Evolutionary conservation across 1,140 invertebrate genomes (phyloP), one percentile per base, ranked within the genome.

Genomic region (Megathymus violae): DNA sequence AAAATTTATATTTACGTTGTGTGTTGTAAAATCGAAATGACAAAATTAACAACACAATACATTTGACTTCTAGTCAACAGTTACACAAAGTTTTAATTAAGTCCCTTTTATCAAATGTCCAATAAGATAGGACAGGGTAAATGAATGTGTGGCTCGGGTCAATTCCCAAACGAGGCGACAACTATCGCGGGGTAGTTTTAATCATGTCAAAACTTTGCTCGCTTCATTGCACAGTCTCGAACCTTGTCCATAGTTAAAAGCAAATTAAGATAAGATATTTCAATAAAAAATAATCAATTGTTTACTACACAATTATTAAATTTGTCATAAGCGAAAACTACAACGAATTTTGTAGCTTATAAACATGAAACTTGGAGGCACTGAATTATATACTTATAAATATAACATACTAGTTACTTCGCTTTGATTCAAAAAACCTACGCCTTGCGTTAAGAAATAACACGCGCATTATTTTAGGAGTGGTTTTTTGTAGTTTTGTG

Each of bases 161-260:
- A 73, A 70, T 66, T 58, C 66, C 67, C 64, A 75, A 81, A 82
- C 74, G 82, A 74, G 51, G 64, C 68, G 79, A 83, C 82, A 80
- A 72, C 73, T 81, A 87, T 87, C 79, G 67, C 67, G 66, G 61
- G 64, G 68, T 72, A 76, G 76, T 82, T 85, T 84, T 82, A 85
- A 85, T 85, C 78, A 76, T 71, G 77, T 67, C 72, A 71, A 70
- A 80, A 82, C 73, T 84, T 82, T 60, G 70, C 67, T 74, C 72
- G 69, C 72, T 76, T 74, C 63, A 66, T 64, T 66, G 62, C 62
- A 69, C 58, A 69, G 64, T 25, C 63, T 64, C 52, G 65, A 74
- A 76, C 67, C 70, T 22, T 79, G 78, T 74, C 70, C 5, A 22
- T 22, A 22, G 2, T 22, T 22, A 5, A 5, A 22, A 22, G 5